A percentile compares a stretch with the other conserved stretches of the same genome.
These are phyloP conservation scores for Xanthia icteritia DNA, from an alignment of 2,888 invertebrate genomes.

Conservation along the genomic window DNA sequence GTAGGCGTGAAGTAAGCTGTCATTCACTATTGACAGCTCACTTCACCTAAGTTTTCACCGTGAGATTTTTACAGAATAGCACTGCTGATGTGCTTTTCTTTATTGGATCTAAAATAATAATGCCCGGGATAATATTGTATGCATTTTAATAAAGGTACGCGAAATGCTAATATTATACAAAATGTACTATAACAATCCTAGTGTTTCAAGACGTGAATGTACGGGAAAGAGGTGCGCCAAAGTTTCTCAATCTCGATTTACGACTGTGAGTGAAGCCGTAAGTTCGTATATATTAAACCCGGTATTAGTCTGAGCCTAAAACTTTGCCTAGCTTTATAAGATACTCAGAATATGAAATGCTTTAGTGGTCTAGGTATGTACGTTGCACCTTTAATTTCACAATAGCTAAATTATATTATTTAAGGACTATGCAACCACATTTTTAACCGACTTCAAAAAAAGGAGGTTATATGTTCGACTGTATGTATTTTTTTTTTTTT, in stretches of 20 bases:
- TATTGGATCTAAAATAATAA: background rate
- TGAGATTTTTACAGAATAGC: too few relatives aligned
- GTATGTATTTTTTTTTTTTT: too few relatives aligned
- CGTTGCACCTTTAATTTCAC: background rate
- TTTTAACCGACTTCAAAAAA: too few relatives aligned
- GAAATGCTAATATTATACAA: slow-evolving; percentile 13
- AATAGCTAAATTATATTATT: too few relatives aligned
- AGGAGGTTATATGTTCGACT: too few relatives aligned
- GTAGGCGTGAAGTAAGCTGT: too few relatives aligned
- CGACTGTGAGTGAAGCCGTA: slow-evolving; percentile 42
- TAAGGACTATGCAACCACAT: too few relatives aligned
- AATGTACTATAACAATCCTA: slow-evolving; percentile 12
- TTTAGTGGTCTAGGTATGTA: slow-evolving; percentile 10
- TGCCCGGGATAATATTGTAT: background rate
- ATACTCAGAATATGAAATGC: slow-evolving; percentile 37
- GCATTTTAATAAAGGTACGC: slow-evolving; percentile 29
- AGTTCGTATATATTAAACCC: slow-evolving; percentile 63
- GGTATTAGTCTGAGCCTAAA: slow-evolving; percentile 45
- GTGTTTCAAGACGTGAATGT: slow-evolving; percentile 30
- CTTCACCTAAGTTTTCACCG: too few relatives aligned
- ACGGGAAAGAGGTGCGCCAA: slow-evolving; percentile 42
- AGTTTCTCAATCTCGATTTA: slow-evolving; percentile 67
- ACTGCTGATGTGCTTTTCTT: background rate
- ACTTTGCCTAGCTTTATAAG: slow-evolving; percentile 53
- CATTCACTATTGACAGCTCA: too few relatives aligned